Evolutionary conservation across 2,113 vertebrate species (phyloP), one percentile per base, ranked within the genome.

Genomic region (Oncorhynchus keta): DNA sequence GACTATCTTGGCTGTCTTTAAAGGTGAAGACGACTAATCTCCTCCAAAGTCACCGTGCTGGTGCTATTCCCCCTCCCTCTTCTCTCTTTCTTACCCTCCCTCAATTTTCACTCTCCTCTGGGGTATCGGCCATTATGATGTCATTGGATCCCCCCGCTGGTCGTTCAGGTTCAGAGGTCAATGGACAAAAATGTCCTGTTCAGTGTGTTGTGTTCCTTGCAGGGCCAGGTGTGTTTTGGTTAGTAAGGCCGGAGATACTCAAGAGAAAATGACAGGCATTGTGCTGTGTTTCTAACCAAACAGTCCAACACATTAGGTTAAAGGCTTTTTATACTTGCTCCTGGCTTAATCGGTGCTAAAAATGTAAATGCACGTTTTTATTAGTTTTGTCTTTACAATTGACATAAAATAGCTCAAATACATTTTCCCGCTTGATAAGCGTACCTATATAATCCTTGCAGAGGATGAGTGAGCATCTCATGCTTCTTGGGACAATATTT

Each of bases 11-110:
- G 83, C 76, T 77, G 68, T 86, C 92, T 90, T 90, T 91, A 93
- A 92, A 92, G 82, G 92, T 91, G 88, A 92, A 91, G 90, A 91
- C 80, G 78, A 84, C 89, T 89, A 89, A 92, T 91, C 91, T 91
- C 86, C 81, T 87, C 80, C 89, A 92, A 89, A 92, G 92, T 92
- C 91, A 92, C 84, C 77, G 77, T 81, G 85, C 86, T 81, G 69
- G 86, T 80, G 67, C 75, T 1, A 74, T 16, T 61, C 59, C 16
- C 28, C 45, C 66, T 71, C 69, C 39, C 39, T 3, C 39, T 45
- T 45, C 39, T 11, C 39, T 45, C 72, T 32, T 76, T 84, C 81
- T 80, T 69, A 48, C 77, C 75, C 3, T 62, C 70, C 70, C 72
- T 73, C 70, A 70, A 39, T 78, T 86, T 79, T 82, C 73, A 76